A percentile compares a stretch with the other conserved stretches of the same genome.
These are phyloP conservation scores for Argyresthia albistria DNA, from an alignment of 2,888 invertebrate genomes.

Conservation along the genomic window DNA sequence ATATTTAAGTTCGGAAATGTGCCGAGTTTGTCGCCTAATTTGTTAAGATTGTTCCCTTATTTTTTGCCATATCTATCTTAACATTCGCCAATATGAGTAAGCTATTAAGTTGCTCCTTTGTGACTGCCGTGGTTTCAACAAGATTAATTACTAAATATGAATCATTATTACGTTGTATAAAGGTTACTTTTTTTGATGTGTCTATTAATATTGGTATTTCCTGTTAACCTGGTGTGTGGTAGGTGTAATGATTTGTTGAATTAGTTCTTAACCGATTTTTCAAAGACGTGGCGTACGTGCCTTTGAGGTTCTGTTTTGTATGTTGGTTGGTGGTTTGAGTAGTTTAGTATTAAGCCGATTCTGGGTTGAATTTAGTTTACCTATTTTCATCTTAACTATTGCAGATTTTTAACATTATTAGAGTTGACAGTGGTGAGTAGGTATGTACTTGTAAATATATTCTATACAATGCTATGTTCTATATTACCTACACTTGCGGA, in stretches of 20 bases:
- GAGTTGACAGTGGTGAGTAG: too few species aligned
- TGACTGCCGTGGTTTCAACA: slow-evolving; percentile 29
- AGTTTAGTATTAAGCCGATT: neutral
- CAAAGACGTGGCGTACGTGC: neutral
- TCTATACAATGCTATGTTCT: too few species aligned
- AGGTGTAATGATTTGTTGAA: slow-evolving; percentile 41
- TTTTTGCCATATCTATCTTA: slow-evolving; percentile 27
- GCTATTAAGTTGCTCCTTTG: slow-evolving; percentile 45
- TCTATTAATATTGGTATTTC: slow-evolving; percentile 41
- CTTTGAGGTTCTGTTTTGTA: neutral
- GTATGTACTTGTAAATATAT: too few species aligned
- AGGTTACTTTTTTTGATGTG: slow-evolving; percentile 39
- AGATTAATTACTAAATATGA: slow-evolving; percentile 56
- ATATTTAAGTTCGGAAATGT: slow-evolving; percentile 50
- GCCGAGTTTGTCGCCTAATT: slow-evolving; percentile 65
- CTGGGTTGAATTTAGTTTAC: neutral
- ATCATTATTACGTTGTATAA: slow-evolving; percentile 28
- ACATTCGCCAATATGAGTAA: slow-evolving; percentile 57
- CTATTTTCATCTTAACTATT: too few species aligned
- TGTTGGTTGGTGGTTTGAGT: neutral
- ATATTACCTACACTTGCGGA: too few species aligned
- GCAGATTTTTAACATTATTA: too few species aligned
- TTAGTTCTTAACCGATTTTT: slow-evolving; percentile 20
- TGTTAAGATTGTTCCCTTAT: slow-evolving; percentile 47
- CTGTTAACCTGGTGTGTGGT: slow-evolving; percentile 38